Percentiles rank a stretch among this genome's conserved stretches.
phyloP scores from a whole-genome alignment of 2,113 vertebrate genomes.

The Falco punctatus region DNA sequence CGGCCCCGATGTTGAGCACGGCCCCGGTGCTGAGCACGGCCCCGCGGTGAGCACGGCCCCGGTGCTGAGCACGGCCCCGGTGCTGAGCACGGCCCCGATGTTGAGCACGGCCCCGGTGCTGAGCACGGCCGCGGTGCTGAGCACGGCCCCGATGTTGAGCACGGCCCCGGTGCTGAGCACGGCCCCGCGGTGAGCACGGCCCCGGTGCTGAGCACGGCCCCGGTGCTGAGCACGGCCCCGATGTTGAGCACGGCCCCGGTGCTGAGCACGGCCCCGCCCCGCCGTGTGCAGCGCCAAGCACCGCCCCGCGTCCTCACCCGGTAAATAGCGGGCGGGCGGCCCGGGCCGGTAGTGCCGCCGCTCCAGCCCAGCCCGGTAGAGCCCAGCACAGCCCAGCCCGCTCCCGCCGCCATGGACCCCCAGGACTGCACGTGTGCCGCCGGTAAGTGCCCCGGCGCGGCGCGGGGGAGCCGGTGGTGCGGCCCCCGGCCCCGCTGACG shows the following conservation, averaged over 20 bases:
- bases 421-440: slow-evolving; percentile 58
- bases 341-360: fast-evolving
- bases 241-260: not conserved
- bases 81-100: not conserved
- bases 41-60: not conserved
- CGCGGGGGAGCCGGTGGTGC: too few relatives aligned
- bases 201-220: not conserved
- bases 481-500: not conserved
- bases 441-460: not conserved
- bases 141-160: not conserved
- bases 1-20: too few relatives aligned
- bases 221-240: not conserved
- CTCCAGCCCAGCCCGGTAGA: fast-evolving
- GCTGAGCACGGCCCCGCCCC: not conserved
- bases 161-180: not conserved
- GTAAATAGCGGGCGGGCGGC: not conserved
- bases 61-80: not conserved
- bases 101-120: not conserved
- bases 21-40: too few relatives aligned
- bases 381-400: fast-evolving
- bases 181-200: not conserved
- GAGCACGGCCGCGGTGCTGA: not conserved
- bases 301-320: not conserved
- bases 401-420: not conserved
- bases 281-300: slow-evolving; percentile 31